phyloP scores from a whole-genome alignment of 2,888 invertebrate species.

The Sesia bembeciformis region DNA sequence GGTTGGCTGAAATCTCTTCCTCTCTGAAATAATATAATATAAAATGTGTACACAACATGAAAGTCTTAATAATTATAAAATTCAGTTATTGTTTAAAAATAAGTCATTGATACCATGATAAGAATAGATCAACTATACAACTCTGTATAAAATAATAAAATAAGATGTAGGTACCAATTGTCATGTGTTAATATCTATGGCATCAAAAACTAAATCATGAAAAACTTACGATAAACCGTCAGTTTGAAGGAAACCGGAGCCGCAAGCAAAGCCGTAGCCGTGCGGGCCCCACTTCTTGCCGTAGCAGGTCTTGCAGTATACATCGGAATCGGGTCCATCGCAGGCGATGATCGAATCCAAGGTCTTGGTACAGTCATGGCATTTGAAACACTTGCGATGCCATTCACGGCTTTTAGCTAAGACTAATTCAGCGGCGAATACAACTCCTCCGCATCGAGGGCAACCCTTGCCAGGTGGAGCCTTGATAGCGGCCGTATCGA shows the following conservation, averaged over 20 bases:
- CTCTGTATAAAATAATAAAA: too few species aligned
- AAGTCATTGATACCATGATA: too few species aligned
- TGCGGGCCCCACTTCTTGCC: conserved; percentile 98
- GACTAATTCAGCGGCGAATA: conserved; percentile 95
- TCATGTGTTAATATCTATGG: neutral
- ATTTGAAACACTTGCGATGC: conserved; percentile 96
- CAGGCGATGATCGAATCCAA: conserved; percentile 97
- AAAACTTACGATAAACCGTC: conserved; percentile 87
- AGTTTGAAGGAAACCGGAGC: conserved; percentile 94
- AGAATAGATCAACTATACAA: too few species aligned
- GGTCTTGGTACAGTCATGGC: conserved; percentile 93
- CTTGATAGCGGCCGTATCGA: conserved; percentile 86
- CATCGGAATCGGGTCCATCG: conserved; percentile 93
- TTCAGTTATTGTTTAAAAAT: neutral
- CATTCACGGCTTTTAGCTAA: conserved; percentile 92
- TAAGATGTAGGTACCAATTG: too few species aligned
- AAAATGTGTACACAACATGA: neutral
- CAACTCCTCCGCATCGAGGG: conserved; percentile 91
- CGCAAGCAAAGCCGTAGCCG: conserved; percentile 96
- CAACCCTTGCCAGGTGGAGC: conserved; percentile 91
- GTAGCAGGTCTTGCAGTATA: conserved; percentile 98
- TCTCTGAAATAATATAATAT: conserved; percentile 71
- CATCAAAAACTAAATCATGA: neutral
- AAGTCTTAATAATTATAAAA: neutral
- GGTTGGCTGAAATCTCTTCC: conserved; percentile 85